Base-by-base conservation (phyloP, 2,797 vertebrate species). In the Sitta carolinensis region DNA sequence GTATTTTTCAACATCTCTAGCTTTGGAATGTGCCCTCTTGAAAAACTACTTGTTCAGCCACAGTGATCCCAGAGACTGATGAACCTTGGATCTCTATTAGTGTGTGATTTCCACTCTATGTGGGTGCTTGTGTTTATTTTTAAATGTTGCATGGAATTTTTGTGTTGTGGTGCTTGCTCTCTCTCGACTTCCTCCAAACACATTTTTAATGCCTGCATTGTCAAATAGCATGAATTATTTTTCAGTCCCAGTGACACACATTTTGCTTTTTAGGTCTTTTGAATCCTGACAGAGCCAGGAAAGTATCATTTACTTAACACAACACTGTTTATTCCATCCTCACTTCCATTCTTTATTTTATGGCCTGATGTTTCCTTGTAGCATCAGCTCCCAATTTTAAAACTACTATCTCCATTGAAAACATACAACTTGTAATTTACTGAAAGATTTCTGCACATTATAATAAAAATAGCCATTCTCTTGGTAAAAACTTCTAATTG, bases 91-190 rank as follows among this genome's bases (percentile, higher is more conserved):
- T 95, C 64, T 84, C 26, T 40, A 62, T 95, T 92, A 93, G 91
- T 29, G 59, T 43, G 55, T 63, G 29, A 89, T 95, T 92, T 96
- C 95, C 92, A 94, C 68, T 91, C 90, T 95, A 93, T 13, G 38
- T 96, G 93, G 93, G 96, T 96, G 86, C 74, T 62, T 54, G 32
- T 75, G 74, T 93, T 94, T 95, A 90, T 64, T 88, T 91, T 94
- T 52, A 89, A 90, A 92, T 0, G 3, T 95, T 88, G 93, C 92
- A 82, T 95, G 74, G 84, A 95, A 85, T 90, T 87, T 97, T 78
- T 87, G 52, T 86, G 86, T 85, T 80, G 20, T 18, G 5, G 45
- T 85, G 68, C 82, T 97, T 97, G 89, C 74, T 96, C 93, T 68
- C 43, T 90, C 84, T 93, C 8, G 7, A 3, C 57, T 80, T 96